Evolutionary conservation across 2,888 invertebrate species (phyloP).

Genomic region (Eudasyphora cyanicolor): DNA sequence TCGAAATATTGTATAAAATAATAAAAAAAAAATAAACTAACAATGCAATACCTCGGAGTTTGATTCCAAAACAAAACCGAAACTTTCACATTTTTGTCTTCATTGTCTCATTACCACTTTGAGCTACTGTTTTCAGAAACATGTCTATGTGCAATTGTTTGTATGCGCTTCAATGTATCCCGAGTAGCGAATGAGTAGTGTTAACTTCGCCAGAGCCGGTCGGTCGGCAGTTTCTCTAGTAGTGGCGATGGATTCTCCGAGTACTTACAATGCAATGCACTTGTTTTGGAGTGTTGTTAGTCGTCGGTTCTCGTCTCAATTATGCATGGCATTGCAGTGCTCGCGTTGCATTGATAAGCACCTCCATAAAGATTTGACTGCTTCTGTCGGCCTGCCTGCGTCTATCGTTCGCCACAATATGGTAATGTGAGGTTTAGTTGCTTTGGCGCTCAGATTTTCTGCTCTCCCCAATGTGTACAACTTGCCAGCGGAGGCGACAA

Average conservation of each 20-base stretch:
- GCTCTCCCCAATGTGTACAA: background rate
- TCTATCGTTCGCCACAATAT: background rate
- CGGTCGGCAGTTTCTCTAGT: background rate
- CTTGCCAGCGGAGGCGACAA: no score
- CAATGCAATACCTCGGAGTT: no score
- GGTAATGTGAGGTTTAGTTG: background rate
- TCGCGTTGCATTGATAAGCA: conserved; percentile 15
- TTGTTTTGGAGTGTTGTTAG: background rate
- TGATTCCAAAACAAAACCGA: no score
- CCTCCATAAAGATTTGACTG: background rate
- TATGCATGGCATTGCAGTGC: background rate
- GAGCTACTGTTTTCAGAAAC: no score
- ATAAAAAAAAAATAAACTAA: no score
- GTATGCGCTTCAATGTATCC: background rate
- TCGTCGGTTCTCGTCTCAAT: background rate
- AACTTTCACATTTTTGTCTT: no score
- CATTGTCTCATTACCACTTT: no score
- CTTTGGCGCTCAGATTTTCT: background rate
- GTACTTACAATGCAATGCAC: background rate
- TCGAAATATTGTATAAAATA: no score
- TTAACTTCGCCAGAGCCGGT: conserved; percentile 9
- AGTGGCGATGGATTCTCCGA: background rate
- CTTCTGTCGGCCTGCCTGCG: background rate
- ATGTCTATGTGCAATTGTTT: background rate
- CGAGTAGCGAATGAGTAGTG: background rate